These are phyloP conservation scores for Callionymus lyra DNA, from an alignment of 2,113 vertebrate species.

Conservation along the genomic window DNA sequence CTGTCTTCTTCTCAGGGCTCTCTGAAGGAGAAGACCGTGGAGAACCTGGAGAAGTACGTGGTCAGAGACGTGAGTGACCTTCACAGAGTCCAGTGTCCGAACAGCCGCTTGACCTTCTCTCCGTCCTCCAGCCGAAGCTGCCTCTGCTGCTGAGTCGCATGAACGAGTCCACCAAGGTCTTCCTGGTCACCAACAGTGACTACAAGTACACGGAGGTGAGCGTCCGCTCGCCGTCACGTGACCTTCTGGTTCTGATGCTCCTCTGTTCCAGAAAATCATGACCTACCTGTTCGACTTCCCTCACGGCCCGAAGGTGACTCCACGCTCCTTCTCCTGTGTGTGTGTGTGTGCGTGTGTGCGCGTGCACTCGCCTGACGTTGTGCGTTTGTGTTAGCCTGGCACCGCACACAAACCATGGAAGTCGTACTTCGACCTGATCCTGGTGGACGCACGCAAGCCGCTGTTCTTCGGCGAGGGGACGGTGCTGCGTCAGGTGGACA, in stretches of 20 bases:
- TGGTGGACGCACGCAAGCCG: slow-evolving; percentile 89
- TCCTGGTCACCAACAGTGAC: slow-evolving; percentile 97
- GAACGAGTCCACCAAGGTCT: slow-evolving; percentile 96
- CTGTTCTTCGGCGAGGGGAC: slow-evolving; percentile 92
- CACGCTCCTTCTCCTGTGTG: not conserved
- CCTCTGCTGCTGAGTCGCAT: slow-evolving; percentile 92
- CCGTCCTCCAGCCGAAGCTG: slow-evolving; percentile 77
- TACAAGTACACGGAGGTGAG: slow-evolving; percentile 97
- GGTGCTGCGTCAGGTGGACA: slow-evolving; percentile 86
- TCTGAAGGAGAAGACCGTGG: slow-evolving; percentile 93
- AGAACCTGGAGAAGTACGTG: slow-evolving; percentile 93
- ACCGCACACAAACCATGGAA: slow-evolving; percentile 81
- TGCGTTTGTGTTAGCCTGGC: slow-evolving; percentile 43
- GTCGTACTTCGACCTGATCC: slow-evolving; percentile 90
- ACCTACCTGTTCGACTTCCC: slow-evolving; percentile 96
- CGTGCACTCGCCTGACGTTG: no score
- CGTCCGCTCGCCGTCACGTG: slow-evolving; percentile 12
- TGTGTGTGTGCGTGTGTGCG: slow-evolving; percentile 2
- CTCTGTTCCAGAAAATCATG: slow-evolving; percentile 91
- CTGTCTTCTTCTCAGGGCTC: slow-evolving; percentile 71
- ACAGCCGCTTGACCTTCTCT: slow-evolving; percentile 11
- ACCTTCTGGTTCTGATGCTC: slow-evolving; percentile 2
- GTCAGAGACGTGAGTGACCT: slow-evolving; percentile 91
- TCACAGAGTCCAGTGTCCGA: not conserved
- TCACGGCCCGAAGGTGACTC: slow-evolving; percentile 86